phyloP scores from a whole-genome alignment of 2,113 vertebrate genomes.

The Rattus rattus region DNA sequence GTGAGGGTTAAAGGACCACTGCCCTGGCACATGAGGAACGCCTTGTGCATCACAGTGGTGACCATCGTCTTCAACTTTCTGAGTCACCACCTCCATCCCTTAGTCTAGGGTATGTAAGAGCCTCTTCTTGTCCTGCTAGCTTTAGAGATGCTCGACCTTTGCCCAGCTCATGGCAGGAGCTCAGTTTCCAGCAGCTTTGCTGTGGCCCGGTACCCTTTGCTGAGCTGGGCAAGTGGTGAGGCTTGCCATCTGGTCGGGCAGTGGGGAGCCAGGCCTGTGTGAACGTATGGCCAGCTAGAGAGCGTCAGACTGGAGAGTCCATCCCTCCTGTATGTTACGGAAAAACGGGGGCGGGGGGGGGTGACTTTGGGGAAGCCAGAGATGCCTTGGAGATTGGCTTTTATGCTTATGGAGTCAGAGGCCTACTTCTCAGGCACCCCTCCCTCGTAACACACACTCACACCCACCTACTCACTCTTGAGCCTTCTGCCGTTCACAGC shows the following conservation, averaged over 20 bases:
- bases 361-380: background rate
- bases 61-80: background rate
- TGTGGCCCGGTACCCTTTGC: background rate
- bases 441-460: background rate
- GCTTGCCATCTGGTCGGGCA: constrained; percentile 62
- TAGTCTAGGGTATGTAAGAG: background rate
- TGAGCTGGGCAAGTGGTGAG: background rate
- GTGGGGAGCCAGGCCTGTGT: constrained; percentile 24
- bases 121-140: background rate
- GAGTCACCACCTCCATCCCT: background rate
- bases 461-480: background rate
- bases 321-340: background rate
- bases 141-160: background rate
- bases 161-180: background rate
- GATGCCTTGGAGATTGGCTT: background rate
- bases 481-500: constrained; percentile 9
- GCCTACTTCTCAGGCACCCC: background rate
- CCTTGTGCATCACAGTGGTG: too few relatives aligned
- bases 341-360: background rate
- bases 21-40: background rate
- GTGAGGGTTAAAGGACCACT: background rate
- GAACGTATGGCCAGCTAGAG: background rate
- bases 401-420: background rate
- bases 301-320: background rate
- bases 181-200: background rate